These are phyloP conservation scores for Sebastes steindachneri DNA, from an alignment of 2,797 vertebrate species.

Conservation along the genomic window DNA sequence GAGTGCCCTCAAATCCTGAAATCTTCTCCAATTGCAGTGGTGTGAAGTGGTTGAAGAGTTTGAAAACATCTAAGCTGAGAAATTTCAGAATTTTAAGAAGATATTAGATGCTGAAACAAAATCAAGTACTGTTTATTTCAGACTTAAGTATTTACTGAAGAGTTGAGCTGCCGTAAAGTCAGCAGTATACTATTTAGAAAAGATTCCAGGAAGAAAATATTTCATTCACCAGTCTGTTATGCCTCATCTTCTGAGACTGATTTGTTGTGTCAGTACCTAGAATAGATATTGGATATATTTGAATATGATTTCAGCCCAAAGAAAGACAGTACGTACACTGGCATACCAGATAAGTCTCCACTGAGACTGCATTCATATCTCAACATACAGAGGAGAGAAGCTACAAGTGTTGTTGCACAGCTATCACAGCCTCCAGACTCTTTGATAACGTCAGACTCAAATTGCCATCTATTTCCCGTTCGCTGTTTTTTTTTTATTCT, in stretches of 20 bases:
- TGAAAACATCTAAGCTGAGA: neutral
- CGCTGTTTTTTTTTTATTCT: neutral
- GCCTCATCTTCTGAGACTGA: neutral
- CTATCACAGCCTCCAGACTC: neutral
- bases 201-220: neutral
- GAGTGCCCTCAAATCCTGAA: neutral
- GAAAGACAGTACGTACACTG: neutral
- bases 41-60: neutral
- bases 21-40: neutral
- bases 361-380: constrained; percentile 1
- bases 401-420: neutral
- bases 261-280: neutral
- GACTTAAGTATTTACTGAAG: neutral
- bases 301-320: neutral
- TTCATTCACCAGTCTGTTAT: neutral
- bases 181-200: neutral
- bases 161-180: neutral
- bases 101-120: neutral
- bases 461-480: neutral
- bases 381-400: neutral
- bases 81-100: neutral
- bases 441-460: neutral
- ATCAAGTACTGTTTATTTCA: neutral
- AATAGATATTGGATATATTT: neutral
- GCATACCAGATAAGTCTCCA: neutral